Evolutionary conservation across 2,113 vertebrate genomes (phyloP), one percentile per base, ranked within the genome.

Genomic region (Saccopteryx bilineata): DNA sequence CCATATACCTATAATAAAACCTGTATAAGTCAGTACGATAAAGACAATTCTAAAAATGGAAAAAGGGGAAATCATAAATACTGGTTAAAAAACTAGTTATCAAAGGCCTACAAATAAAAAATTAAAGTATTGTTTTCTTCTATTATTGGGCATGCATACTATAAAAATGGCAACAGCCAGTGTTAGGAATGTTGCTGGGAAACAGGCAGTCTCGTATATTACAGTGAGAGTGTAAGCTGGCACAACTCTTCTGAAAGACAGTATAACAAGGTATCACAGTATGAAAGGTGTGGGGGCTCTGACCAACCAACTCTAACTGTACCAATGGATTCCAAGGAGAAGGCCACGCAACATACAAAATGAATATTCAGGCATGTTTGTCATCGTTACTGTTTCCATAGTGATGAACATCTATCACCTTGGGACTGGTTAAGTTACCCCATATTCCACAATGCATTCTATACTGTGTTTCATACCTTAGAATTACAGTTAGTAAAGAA

Each of bases 181-280:
- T 7, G 74, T 19, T 58, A 69, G 83, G 28, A 28, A 23, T 39
- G 68, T 2, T 18, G 15, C 26, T 66, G 9, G 60, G 31, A 83
- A 72, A 39, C 0, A 78, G 19, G 33, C 19, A 2, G 26, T 76
- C 65, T 75, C 0, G 1, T 14, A 74, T 5, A 8, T 46, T 46
- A 63, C 12, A 46, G 52, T 46, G 15, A 60, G 13, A 56, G 12
- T 18, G 3, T n/a, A 68, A 74, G 17, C 7, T 66, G 50, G 28
- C 28, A 71, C 17, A 87, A 66, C 7, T 96, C 82, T 94, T 86
- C 83, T 80, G n/a, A 92, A 90, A 54, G 31, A 75, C 63, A 75
- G 10, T 15, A 13, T 82, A 86, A 48, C 24, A 83, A 87, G 46
- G 60, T 12, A 48, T 33, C 54, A 50, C 11, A 76, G 50, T 31